Evolutionary conservation across 2,113 vertebrate genomes (phyloP), one percentile per base, ranked within the genome.

Genomic region (Mastomys natalensis): DNA sequence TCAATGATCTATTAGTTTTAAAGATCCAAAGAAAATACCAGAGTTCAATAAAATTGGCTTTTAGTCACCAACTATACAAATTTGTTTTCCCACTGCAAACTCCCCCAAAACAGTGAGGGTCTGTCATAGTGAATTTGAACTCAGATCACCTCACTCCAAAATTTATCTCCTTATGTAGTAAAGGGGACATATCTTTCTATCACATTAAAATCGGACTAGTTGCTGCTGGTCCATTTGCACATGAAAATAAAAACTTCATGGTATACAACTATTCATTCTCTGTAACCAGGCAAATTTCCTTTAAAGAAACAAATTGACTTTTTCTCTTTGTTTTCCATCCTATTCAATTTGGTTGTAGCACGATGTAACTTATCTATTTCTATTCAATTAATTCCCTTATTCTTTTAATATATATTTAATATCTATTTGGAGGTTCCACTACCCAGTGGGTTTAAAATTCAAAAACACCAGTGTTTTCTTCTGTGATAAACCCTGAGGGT

Each of bases 1-100:
- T 80, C 74, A 95, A 84, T 48, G 22, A 92, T 53, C 29, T 87
- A 80, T 84, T 90, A 85, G 87, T 91, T 24, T 43, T 90, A 94
- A 7, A 92, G n/a, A 90, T 81, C 40, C 10, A 90, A 26, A 4
- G 6, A 40, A 86, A 94, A 16, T 45, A 8, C 22, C 34, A 51
- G 24, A 53, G 66, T 92, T 88, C 92, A 43, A 92, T 81, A 55
- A 0, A 95, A 58, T 40, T 45, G 53, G 7, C 48, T n/a, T 87
- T 48, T 15, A 22, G 7, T 66, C 64, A 87, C 17, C 34, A 68
- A 70, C 10, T 37, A 37, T 53, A 84, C 81, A 70, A 68, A 68
- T n/a, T 51, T 34, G 31, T 37, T 86, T 86, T 48, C 29, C 77
- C 82, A 81, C 34, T 72, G 40, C 4, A 48, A 58, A 91, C 21